Percentiles rank a stretch among this genome's conserved stretches.
Conservation (phyloP, 2,113 vertebrate species). For the Cromileptes altivelis region DNA sequence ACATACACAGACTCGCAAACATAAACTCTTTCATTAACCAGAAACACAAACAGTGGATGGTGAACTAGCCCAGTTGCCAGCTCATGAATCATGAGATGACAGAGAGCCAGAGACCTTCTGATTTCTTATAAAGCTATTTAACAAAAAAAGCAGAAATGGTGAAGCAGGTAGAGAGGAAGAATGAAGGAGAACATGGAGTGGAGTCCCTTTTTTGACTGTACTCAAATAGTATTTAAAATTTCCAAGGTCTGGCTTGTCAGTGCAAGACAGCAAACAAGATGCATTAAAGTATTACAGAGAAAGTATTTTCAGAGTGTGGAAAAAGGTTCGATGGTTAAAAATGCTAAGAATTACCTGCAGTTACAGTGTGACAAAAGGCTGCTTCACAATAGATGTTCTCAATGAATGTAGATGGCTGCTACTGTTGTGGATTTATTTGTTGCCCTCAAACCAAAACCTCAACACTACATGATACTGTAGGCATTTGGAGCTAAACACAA, state of each 20-base stretch:
- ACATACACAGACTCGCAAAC: background rate
- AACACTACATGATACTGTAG: background rate
- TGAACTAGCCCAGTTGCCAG: slow-evolving; percentile 10
- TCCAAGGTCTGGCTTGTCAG: background rate
- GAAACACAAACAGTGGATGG: slow-evolving; percentile 12
- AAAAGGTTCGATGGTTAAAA: background rate
- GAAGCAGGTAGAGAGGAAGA: background rate
- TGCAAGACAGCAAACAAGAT: background rate
- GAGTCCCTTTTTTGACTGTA: background rate
- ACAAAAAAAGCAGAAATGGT: background rate
- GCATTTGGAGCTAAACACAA: background rate
- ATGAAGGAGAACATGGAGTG: background rate
- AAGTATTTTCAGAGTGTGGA: no score
- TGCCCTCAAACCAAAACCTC: no score
- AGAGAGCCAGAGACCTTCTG: slow-evolving; percentile 4
- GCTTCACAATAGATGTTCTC: background rate
- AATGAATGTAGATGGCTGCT: background rate
- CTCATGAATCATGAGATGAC: slow-evolving; percentile 43
- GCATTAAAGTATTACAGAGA: no score
- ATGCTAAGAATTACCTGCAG: background rate
- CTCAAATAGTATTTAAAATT: background rate
- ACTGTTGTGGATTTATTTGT: no score
- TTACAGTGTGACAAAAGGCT: background rate
- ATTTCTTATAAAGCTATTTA: slow-evolving; percentile 1
- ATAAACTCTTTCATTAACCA: slow-evolving; percentile 33